A percentile compares a stretch with the other conserved stretches of the same genome.
These are phyloP conservation scores for Euthynnus affinis DNA, from an alignment of 2,797 vertebrate species.

Conservation along the genomic window DNA sequence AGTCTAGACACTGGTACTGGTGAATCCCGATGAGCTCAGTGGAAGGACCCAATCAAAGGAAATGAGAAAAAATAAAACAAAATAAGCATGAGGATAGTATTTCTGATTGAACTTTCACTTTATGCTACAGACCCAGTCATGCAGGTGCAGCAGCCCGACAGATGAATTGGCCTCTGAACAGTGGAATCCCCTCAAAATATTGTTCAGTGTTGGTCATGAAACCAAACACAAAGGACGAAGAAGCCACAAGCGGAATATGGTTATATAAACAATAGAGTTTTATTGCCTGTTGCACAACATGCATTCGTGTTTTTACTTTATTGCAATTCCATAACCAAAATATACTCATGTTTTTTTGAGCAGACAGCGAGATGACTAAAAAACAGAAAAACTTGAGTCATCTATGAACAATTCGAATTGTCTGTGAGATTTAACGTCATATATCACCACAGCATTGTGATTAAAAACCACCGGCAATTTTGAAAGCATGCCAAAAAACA, in stretches of 20 bases:
- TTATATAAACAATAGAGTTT: conserved; percentile 75
- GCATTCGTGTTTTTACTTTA: conserved; percentile 65
- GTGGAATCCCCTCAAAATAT: conserved; percentile 38
- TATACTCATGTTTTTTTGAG: conserved; percentile 66
- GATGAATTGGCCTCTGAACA: conserved; percentile 32
- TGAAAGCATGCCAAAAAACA: conserved; percentile 10
- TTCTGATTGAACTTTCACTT: not conserved
- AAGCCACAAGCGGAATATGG: conserved; percentile 75
- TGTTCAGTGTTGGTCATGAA: conserved; percentile 58
- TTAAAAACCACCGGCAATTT: conserved; percentile 21
- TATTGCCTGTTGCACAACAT: conserved; percentile 73
- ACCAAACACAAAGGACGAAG: conserved; percentile 59
- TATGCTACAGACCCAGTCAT: conserved; percentile 16
- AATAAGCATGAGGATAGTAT: not conserved
- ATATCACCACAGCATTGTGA: conserved; percentile 14
- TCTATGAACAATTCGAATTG: conserved; percentile 32
- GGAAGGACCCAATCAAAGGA: no score
- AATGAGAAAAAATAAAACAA: no score
- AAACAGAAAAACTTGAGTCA: conserved; percentile 49
- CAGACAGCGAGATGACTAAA: conserved; percentile 63
- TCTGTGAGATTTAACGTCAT: conserved; percentile 28
- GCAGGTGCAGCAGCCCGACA: conserved; percentile 37
- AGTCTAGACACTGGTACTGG: no score
- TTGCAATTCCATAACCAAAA: conserved; percentile 79
- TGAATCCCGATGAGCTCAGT: no score